Evolutionary conservation across 2,113 vertebrate genomes (phyloP).

Genomic region (Pseudorasbora parva): DNA sequence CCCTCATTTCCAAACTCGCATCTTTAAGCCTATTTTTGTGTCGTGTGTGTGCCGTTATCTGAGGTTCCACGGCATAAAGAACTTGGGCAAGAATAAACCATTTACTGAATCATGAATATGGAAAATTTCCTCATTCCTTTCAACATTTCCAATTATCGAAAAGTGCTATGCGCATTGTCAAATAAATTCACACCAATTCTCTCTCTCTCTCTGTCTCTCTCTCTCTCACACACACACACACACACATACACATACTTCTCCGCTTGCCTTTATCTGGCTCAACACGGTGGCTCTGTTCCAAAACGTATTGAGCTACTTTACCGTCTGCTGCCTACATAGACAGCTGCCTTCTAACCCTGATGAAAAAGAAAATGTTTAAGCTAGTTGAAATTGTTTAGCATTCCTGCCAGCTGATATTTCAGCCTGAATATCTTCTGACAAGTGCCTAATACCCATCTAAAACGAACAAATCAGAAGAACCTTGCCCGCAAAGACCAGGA

Average conservation of each 20-base stretch:
- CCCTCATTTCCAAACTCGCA: conserved; percentile 64
- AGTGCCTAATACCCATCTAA: neutral
- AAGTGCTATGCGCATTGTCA: conserved; percentile 73
- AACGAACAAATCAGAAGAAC: neutral
- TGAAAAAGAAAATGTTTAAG: too few relatives aligned
- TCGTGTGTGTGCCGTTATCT: conserved; percentile 64
- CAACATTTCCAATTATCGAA: conserved; percentile 73
- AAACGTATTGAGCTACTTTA: neutral
- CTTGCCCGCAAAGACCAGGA: neutral
- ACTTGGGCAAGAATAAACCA: conserved; percentile 68
- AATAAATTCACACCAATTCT: conserved; percentile 58
- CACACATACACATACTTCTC: neutral
- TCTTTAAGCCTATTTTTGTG: conserved; percentile 72
- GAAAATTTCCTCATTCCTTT: conserved; percentile 65
- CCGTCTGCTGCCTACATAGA: neutral
- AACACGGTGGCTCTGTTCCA: conserved; percentile 2
- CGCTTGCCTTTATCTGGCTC: conserved; percentile 8
- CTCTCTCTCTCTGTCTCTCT: conserved; percentile 29
- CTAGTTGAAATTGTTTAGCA: neutral
- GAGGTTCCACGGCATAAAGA: conserved; percentile 70
- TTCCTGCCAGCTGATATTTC: neutral
- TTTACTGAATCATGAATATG: conserved; percentile 80
- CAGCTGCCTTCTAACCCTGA: neutral
- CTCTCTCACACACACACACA: too few relatives aligned
- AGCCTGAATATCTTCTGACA: neutral